Conservation (phyloP, 1,140 invertebrate genomes). For the Homarus americanus region DNA sequence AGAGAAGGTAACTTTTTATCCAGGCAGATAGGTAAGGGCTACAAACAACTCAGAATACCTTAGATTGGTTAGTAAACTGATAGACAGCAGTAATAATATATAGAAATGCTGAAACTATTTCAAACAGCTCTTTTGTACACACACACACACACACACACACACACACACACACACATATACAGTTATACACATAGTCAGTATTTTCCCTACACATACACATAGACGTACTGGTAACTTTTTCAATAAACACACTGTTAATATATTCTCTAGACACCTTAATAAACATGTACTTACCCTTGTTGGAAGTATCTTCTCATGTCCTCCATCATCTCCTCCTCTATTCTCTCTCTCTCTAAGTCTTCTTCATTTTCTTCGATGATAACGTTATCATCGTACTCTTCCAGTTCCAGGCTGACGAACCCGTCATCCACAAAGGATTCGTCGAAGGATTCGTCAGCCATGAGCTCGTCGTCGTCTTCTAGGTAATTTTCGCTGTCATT, state of each 20-base stretch:
- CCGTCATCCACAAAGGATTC: constrained; percentile 63
- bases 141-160: not conserved
- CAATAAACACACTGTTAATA: no score
- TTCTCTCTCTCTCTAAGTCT: constrained; percentile 48
- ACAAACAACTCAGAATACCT: no score
- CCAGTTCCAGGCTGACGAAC: constrained; percentile 58
- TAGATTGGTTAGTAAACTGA: no score
- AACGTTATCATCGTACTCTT: constrained; percentile 60
- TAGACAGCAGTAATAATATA: no score
- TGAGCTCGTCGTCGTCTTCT: constrained; percentile 39
- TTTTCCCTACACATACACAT: not conserved
- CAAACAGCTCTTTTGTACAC: no score
- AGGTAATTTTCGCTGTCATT: constrained; percentile 27
- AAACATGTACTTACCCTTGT: constrained; percentile 19
- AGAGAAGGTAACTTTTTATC: no score
- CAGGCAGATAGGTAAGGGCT: no score
- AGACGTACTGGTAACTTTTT: not conserved
- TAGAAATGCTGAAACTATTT: no score
- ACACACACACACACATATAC: constrained; percentile 13
- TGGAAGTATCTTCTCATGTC: constrained; percentile 26
- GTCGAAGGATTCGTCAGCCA: constrained; percentile 45
- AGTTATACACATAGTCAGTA: not conserved
- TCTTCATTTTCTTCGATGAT: constrained; percentile 63
- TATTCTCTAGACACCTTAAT: no score
- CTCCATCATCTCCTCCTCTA: constrained; percentile 54